These are phyloP conservation scores for Eurytoma californica DNA, from an alignment of 2,888 invertebrate species.

Conservation along the genomic window DNA sequence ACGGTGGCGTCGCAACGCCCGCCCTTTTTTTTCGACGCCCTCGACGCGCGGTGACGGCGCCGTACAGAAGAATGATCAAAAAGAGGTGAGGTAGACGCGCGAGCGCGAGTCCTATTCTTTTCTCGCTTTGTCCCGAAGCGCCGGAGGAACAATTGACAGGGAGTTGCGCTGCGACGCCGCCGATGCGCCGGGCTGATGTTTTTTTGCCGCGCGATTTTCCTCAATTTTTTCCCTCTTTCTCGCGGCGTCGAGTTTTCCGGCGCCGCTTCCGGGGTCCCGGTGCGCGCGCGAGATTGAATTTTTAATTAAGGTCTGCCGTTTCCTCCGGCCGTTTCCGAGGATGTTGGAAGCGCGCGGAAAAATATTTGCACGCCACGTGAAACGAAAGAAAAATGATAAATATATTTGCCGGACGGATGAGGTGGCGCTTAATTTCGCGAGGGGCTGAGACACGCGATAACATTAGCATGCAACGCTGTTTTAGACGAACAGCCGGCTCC, in stretches of 20 bases:
- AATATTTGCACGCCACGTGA: too few species aligned
- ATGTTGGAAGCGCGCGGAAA: too few species aligned
- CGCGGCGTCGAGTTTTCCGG: not conserved
- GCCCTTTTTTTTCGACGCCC: not conserved
- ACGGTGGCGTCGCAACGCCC: not conserved
- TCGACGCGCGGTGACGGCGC: not conserved
- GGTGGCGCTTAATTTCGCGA: not conserved
- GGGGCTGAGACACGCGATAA: not conserved
- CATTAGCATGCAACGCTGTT: not conserved
- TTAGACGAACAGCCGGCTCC: not conserved
- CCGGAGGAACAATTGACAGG: slow-evolving; percentile 31
- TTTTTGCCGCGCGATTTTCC: slow-evolving; percentile 3
- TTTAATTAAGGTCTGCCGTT: too few species aligned
- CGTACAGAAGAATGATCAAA: slow-evolving; percentile 33
- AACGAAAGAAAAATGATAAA: too few species aligned
- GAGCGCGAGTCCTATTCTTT: slow-evolving; percentile 12
- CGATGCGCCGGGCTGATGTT: not conserved
- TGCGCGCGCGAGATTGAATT: too few species aligned
- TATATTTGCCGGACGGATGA: too few species aligned
- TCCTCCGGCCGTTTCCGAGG: too few species aligned
- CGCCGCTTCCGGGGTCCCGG: too few species aligned
- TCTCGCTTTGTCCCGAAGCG: slow-evolving; percentile 12
- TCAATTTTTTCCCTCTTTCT: not conserved
- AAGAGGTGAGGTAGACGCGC: not conserved
- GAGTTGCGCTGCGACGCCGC: slow-evolving; percentile 8